Evolutionary conservation across 2,797 vertebrate genomes (phyloP), one percentile per base, ranked within the genome.

Genomic region (Perodicticus potto): DNA sequence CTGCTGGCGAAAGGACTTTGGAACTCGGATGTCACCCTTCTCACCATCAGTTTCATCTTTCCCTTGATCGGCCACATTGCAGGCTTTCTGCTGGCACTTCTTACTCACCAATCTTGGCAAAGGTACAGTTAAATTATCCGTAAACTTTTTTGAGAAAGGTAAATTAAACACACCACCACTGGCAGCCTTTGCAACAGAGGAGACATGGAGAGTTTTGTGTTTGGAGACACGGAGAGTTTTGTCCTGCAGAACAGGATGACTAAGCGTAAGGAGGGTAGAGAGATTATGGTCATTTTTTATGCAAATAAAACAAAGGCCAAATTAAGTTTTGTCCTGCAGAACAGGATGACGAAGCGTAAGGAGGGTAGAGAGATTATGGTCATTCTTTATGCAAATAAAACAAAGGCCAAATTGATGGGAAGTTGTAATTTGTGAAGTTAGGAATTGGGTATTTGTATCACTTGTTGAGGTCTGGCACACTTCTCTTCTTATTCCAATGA

Each of bases 71-170:
- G 98, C 88, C 97, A 97, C 55, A 27, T 90, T 10, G 1, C 63
- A 5, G 98, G 98, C 73, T 98, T 98, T 86, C 57, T 98, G 73
- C 91, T 98, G 90, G 97, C 98, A 23, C 53, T 97, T 43, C 80
- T 98, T 59, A 37, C 97, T 37, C 97, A 94, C 19, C 98, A 98
- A 4, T 97, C 98, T 43, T 98, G 98, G 98, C 96, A 97, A 80
- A 98, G 98, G 98, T 99, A 97, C 59, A 57, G 86, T 96, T 80
- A 49, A 43, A n/a, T 67, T 34, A 69, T 29, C 59, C 49, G 25
- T 27, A 32, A 20, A 16, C 59, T 67, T 81, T 83, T 88, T 23
- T 63, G 76, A 80, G 65, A 76, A 45, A 32, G 74, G 22, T 22
- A 37, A 72, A 27, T 32, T 43, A 55, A 70, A 70, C 23, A 43